Evolutionary conservation across 1,140 invertebrate genomes (phyloP), one percentile per base, ranked within the genome.

Genomic region (Meloidogyne hapla): DNA sequence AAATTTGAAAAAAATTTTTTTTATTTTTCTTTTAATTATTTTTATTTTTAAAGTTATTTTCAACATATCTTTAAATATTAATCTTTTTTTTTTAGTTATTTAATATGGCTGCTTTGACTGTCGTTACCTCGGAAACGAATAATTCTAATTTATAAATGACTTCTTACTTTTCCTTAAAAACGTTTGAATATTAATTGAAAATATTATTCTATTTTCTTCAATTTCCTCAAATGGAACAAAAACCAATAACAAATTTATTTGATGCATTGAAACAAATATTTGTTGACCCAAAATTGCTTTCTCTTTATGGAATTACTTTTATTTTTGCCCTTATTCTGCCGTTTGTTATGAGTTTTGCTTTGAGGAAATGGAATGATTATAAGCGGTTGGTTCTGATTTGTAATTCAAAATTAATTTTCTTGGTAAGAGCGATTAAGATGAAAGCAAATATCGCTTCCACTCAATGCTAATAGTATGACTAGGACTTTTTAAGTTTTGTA

Each of bases 261-360:
- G 70, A 73, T 40, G 70, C 70, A 6, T 64, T 92, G 96, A 97
- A 88, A 95, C 95, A 87, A 95, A 95, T 90, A 98, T 98, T 78
- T 97, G 92, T 62, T 95, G 94, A 87, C 94, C 95, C 80, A 92
- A 93, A 88, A 97, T 95, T 80, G 94, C 94, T 88, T 96, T 94
- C 86, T 97, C 94, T 81, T 97, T 90, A 87, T 95, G 92, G 71
- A 87, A 84, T 89, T 97, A 95, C 83, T 98, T 90, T 88, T 98
- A 95, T 21, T 21, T 10, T 73, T 12, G 70, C 70, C 12, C n/a
- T 73, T 2, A 15, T 61, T 33, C 23, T 73, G 26, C 70, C 70
- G 10, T 61, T 56, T 21, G 18, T 62, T 62, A 64, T 65, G 56
- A 73, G 56, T 28, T 33, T 73, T 23, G 70, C 9, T n/a, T n/a